These are phyloP conservation scores for Acleris cristana DNA, from an alignment of 2,888 invertebrate genomes.

Conservation along the genomic window DNA sequence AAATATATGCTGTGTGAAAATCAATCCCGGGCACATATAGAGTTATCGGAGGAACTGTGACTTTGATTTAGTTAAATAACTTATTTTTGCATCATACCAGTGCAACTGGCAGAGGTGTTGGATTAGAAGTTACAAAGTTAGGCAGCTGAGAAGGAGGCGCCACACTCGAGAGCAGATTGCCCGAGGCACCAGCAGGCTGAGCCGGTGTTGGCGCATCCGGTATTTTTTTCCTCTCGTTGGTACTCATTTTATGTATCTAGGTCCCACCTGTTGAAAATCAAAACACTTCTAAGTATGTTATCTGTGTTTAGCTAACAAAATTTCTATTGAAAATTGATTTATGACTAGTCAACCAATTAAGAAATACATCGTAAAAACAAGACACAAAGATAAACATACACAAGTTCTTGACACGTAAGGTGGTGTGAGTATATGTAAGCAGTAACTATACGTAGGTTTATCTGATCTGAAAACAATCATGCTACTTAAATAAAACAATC, in stretches of 20 bases:
- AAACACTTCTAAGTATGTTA: neutral
- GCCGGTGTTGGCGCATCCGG: conserved; percentile 68
- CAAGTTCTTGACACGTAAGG: conserved; percentile 26
- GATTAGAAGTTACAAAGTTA: conserved; percentile 83
- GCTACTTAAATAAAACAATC: too few species aligned
- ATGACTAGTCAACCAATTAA: neutral
- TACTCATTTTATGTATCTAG: conserved; percentile 50
- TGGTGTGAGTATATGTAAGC: conserved; percentile 5
- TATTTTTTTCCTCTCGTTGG: conserved; percentile 56
- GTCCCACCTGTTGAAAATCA: conserved; percentile 34
- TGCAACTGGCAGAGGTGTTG: conserved; percentile 40
- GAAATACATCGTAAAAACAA: conserved; percentile 3
- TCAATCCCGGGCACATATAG: neutral
- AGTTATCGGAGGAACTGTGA: too few species aligned
- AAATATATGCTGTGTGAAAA: too few species aligned
- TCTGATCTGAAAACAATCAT: too few species aligned
- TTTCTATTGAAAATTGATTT: neutral
- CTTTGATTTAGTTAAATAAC: too few species aligned
- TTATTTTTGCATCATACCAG: conserved; percentile 13
- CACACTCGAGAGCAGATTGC: conserved; percentile 87
- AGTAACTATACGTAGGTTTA: neutral
- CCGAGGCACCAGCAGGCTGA: conserved; percentile 66
- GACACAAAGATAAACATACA: conserved; percentile 13
- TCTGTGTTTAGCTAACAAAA: neutral
- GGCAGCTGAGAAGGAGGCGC: conserved; percentile 87